Percentiles rank a stretch among this genome's conserved stretches.
phyloP scores from a whole-genome alignment of 2,797 vertebrate genomes.

The Anomalospiza imberbis region DNA sequence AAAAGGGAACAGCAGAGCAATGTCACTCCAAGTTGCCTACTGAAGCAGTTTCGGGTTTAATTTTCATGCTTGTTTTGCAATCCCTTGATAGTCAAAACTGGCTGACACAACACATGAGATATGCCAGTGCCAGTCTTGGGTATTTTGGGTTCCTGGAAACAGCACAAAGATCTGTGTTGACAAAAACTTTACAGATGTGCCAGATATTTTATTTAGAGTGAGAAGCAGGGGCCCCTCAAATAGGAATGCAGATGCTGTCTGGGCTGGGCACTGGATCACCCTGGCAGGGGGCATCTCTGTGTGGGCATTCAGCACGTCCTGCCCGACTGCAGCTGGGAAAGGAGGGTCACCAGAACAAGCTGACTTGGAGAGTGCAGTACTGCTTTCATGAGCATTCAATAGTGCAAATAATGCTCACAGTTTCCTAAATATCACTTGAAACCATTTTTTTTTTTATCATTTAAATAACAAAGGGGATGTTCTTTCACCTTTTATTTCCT shows the following conservation, averaged over 20 bases:
- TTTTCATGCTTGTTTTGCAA: constrained; percentile 48
- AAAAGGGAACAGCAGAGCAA: constrained; percentile 20
- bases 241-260: not conserved
- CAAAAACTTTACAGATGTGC: constrained; percentile 45
- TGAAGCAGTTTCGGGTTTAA: constrained; percentile 36
- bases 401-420: not conserved
- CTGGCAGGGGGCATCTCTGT: not conserved
- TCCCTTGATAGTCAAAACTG: constrained; percentile 49
- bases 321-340: not conserved
- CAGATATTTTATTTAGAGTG: not conserved
- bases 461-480: not conserved
- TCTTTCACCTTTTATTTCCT: not conserved
- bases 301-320: rapidly evolving
- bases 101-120: constrained; percentile 59
- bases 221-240: not conserved
- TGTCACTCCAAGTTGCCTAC: constrained; percentile 23
- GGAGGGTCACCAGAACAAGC: not conserved
- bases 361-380: not conserved
- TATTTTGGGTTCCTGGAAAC: constrained; percentile 47
- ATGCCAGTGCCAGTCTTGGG: not conserved
- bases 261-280: not conserved
- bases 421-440: not conserved
- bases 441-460: not conserved
- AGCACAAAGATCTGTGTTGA: constrained; percentile 40
- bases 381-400: not conserved